A percentile compares a stretch with the other conserved stretches of the same genome.
Conservation (phyloP, 2,888 invertebrate species). For the Phyto melanocephala region DNA sequence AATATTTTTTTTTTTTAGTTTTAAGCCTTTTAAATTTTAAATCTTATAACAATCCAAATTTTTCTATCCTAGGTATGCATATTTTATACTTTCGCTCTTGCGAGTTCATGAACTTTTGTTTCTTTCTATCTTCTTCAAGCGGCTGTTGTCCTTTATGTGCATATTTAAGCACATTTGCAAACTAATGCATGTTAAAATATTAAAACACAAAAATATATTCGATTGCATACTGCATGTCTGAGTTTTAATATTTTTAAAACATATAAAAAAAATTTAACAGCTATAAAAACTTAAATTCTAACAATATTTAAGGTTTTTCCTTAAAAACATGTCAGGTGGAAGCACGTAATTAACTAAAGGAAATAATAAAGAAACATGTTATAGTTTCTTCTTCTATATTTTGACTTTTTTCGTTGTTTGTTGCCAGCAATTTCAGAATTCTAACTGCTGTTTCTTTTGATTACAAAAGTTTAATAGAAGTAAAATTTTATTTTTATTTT, state of each 20-base stretch:
- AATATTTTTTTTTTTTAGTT: no score
- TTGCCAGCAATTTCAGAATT: not conserved
- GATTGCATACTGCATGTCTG: not conserved
- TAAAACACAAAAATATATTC: slow-evolving; percentile 27
- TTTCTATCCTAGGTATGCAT: no score
- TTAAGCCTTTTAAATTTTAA: no score
- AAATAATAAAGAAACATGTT: slow-evolving; percentile 51
- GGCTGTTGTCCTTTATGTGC: not conserved
- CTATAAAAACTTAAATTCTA: not conserved
- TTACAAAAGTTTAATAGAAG: slow-evolving; percentile 12
- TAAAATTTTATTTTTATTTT: slow-evolving; percentile 35
- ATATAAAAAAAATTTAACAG: not conserved
- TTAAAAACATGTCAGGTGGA: slow-evolving; percentile 49
- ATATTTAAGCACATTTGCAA: not conserved
- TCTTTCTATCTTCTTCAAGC: not conserved
- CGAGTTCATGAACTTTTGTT: slow-evolving; percentile 5
- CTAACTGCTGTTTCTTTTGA: slow-evolving; percentile 17
- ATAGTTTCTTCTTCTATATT: not conserved
- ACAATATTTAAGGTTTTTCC: slow-evolving; percentile 13
- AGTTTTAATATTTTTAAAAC: not conserved
- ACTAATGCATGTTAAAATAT: not conserved
- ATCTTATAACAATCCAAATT: no score
- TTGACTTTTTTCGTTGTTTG: not conserved
- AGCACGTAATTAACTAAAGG: slow-evolving; percentile 51
- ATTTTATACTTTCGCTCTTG: slow-evolving; percentile 8